Conservation (phyloP, 2,888 invertebrate species). For the Cantharis lateralis region DNA sequence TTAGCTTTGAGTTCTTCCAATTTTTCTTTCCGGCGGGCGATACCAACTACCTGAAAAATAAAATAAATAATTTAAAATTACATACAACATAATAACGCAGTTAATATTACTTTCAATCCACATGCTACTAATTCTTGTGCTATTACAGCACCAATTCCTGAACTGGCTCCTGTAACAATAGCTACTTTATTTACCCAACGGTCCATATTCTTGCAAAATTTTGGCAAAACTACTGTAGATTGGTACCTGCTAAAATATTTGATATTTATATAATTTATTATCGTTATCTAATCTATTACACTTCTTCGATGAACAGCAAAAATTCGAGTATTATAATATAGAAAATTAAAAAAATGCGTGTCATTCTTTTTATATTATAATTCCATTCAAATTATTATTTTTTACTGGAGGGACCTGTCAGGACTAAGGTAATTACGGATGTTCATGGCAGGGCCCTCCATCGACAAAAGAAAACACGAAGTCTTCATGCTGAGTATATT, state of each 20-base stretch:
- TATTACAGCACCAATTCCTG: neutral
- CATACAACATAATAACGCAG: no score
- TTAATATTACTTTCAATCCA: neutral
- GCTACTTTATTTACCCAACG: conserved; percentile 1
- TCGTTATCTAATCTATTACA: neutral
- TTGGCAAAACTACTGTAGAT: neutral
- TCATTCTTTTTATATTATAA: no score
- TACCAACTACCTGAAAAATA: conserved; percentile 35
- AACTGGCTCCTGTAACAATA: conserved; percentile 3
- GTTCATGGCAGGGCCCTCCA: no score
- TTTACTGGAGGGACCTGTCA: no score
- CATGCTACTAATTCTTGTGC: neutral
- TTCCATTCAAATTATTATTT: no score
- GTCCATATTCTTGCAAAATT: neutral
- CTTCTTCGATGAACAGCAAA: no score
- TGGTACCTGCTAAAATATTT: neutral
- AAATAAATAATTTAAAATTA: neutral
- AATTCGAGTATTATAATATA: no score
- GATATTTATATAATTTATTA: neutral
- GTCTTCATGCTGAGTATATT: no score
- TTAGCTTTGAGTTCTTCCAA: conserved; percentile 35
- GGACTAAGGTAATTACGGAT: no score
- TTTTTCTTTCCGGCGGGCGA: conserved; percentile 39
- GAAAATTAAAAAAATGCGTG: no score
- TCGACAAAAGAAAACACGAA: no score